These are phyloP conservation scores for Heloderma charlesbogerti DNA, from an alignment of 2,113 vertebrate genomes.

Conservation along the genomic window DNA sequence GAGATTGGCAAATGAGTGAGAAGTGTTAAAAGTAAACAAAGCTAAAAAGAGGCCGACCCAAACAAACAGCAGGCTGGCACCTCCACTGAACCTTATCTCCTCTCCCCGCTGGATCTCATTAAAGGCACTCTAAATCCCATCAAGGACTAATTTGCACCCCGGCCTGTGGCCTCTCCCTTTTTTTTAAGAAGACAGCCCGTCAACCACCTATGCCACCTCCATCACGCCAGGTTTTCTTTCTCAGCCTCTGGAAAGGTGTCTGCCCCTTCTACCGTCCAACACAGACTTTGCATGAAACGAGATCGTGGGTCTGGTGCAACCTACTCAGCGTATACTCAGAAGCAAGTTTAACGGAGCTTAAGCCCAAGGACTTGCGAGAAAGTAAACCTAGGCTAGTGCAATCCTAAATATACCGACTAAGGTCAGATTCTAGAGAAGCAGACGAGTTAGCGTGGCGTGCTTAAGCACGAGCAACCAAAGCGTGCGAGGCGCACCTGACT, in stretches of 20 bases:
- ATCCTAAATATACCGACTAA: background rate
- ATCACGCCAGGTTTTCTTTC: background rate
- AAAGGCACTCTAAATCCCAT: constrained; percentile 33
- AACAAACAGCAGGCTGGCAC: constrained; percentile 29
- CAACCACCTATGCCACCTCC: background rate
- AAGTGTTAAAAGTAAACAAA: constrained; percentile 26
- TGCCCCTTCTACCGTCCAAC: background rate
- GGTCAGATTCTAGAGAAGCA: background rate
- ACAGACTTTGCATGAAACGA: too few species aligned
- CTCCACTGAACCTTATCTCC: constrained; percentile 28
- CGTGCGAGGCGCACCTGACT: background rate
- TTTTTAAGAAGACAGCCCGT: too few species aligned
- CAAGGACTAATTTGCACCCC: constrained; percentile 32
- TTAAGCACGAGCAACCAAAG: background rate
- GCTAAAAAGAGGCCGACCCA: background rate
- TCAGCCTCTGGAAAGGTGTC: background rate
- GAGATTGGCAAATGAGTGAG: constrained; percentile 3
- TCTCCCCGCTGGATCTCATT: constrained; percentile 30
- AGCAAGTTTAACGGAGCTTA: background rate
- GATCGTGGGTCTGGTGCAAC: too few species aligned
- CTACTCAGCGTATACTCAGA: background rate
- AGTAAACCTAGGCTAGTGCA: background rate
- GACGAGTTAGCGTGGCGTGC: background rate
- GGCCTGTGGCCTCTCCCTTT: background rate
- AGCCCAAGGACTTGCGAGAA: background rate